These are phyloP conservation scores for Hyposmocoma kahamanoa DNA, from an alignment of 1,140 invertebrate genomes.

Conservation along the genomic window DNA sequence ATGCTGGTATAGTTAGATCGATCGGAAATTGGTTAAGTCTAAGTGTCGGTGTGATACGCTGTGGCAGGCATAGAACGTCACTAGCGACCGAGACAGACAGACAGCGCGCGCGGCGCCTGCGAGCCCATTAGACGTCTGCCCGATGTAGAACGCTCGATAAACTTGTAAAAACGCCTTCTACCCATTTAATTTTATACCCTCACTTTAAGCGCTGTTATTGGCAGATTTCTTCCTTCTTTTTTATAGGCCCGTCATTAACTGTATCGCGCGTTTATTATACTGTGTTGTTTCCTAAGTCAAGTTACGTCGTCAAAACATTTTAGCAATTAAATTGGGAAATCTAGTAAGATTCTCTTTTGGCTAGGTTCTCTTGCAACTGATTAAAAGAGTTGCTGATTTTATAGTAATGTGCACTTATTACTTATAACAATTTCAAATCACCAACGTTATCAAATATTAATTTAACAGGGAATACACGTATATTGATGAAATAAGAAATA, in stretches of 20 bases:
- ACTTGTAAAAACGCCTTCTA: conserved; percentile 73
- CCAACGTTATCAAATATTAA: too few relatives aligned
- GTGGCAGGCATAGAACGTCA: conserved; percentile 25
- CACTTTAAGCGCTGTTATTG: conserved; percentile 66
- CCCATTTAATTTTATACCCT: conserved; percentile 70
- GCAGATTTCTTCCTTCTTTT: conserved; percentile 60
- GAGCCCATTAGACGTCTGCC: conserved; percentile 65
- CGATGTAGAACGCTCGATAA: conserved; percentile 70
- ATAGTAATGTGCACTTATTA: too few relatives aligned
- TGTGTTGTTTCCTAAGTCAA: conserved; percentile 31
- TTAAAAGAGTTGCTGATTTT: too few relatives aligned
- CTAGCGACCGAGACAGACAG: conserved; percentile 58
- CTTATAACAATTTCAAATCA: too few relatives aligned
- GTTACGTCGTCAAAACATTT: too few relatives aligned
- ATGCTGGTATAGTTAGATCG: conserved; percentile 23
- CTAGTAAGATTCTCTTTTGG: too few relatives aligned
- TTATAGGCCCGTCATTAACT: conserved; percentile 56
- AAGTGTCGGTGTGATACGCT: conserved; percentile 26
- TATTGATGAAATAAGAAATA: too few relatives aligned
- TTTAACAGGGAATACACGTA: too few relatives aligned
- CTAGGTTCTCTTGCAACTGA: too few relatives aligned
- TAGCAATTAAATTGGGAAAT: too few relatives aligned
- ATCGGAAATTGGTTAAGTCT: conserved; percentile 34
- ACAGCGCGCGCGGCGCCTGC: conserved; percentile 64
- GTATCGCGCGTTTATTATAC: conserved; percentile 52